Conservation (phyloP, 2,113 vertebrate species). For the Callorhinus ursinus region DNA sequence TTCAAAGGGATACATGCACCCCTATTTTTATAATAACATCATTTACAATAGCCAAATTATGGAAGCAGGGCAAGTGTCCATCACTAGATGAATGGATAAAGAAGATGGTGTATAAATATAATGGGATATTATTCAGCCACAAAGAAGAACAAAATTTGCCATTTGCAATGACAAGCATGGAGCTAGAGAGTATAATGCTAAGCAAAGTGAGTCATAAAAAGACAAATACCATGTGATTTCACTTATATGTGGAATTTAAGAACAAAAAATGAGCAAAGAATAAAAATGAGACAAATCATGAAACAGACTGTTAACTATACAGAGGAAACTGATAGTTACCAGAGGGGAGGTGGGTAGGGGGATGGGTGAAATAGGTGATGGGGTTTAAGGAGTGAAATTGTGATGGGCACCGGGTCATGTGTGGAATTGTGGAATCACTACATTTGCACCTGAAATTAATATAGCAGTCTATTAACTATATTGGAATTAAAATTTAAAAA, state of each 20-base stretch:
- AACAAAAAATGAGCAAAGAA: too few species aligned
- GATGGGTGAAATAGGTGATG: background rate
- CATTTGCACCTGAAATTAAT: background rate
- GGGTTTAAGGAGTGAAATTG: background rate
- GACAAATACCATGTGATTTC: too few species aligned
- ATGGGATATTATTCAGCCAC: too few species aligned
- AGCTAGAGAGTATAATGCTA: too few species aligned
- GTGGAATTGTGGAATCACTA: background rate
- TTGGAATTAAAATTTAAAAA: background rate
- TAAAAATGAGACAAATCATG: too few species aligned
- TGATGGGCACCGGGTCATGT: background rate
- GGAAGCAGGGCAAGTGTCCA: background rate
- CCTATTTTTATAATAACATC: background rate
- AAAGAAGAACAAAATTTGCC: too few species aligned
- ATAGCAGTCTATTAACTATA: background rate
- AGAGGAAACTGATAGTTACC: too few species aligned
- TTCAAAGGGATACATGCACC: background rate
- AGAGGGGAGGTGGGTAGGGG: too few species aligned
- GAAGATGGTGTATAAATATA: background rate
- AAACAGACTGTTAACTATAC: too few species aligned
- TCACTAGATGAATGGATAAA: background rate
- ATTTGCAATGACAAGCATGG: too few species aligned
- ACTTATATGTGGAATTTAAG: too few species aligned
- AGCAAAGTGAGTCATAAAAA: too few species aligned
- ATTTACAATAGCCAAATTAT: background rate